These are phyloP conservation scores for Andrena cerasifolii DNA, from an alignment of 1,140 invertebrate genomes.

Conservation along the genomic window DNA sequence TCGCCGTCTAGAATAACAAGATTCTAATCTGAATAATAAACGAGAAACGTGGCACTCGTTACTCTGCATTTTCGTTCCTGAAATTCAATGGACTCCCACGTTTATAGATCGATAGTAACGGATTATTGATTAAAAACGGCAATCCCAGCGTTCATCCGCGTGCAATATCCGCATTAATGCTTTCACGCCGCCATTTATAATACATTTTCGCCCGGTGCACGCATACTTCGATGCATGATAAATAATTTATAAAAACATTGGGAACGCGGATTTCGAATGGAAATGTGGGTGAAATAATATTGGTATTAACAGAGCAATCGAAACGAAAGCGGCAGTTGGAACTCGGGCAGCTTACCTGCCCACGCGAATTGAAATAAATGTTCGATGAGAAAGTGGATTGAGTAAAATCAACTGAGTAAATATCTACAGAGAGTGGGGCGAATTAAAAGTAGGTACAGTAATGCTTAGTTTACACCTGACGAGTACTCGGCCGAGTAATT, in stretches of 20 bases:
- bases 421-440: no score
- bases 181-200: no score
- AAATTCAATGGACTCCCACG: not conserved
- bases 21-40: not conserved
- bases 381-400: not conserved
- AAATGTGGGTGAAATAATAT: not conserved
- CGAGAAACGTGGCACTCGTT: not conserved
- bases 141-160: not conserved
- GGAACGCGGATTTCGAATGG: not conserved
- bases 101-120: not conserved
- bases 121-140: not conserved
- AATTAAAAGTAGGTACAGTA: no score
- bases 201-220: no score
- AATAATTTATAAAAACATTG: not conserved
- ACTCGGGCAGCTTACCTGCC: not conserved
- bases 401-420: no score
- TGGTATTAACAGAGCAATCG: not conserved
- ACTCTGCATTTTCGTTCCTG: not conserved
- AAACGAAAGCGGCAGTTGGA: not conserved
- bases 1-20: no score
- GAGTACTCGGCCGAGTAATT: no score
- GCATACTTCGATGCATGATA: not conserved
- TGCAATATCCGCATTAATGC: not conserved
- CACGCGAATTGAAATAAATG: not conserved
- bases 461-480: no score